Base-by-base conservation (phyloP, 2,113 vertebrate species). In the Oryzias melastigma region DNA sequence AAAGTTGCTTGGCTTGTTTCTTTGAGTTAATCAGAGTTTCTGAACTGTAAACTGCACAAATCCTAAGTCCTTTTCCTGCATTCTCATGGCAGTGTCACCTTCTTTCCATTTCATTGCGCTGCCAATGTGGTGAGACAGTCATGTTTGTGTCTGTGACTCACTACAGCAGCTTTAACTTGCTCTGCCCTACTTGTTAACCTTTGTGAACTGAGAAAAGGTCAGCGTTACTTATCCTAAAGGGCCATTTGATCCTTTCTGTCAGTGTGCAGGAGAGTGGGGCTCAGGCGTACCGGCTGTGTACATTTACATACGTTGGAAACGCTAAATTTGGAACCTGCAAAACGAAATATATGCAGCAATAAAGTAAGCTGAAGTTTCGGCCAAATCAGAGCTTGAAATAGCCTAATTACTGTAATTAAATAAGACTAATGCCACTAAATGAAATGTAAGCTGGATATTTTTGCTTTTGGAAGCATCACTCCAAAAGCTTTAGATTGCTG, bases 71-170 rank as follows among this genome's bases (percentile, higher is more conserved):
- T 35, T 35, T 35, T 35, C 8, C 35, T 35, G 35, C 35, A 10
- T 35, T 35, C 35, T 35, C 35, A 35, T 35, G 8, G 35, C 35
- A 35, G 35, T 35, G 35, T 35, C 35, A 35, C 35, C 35, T 58
- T 40, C 52, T 22, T 57, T 65, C 54, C 3, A 1, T 65, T 65
- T 62, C 61, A 62, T 67, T 48, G 44, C 6, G 66, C 74, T 54
- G 13, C 55, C 60, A 42, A 58, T 63, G 65, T 62, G 68, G 77
- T 85, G 84, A 89, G 47, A 86, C 84, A 88, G 75, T 71, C 52
- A 10, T 64, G 65, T 81, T 68, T 58, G 67, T 73, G 82, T 82
- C 77, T 49, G 64, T 86, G 84, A 89, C 71, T 87, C 84, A 82
- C 71, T 57, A 64, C 27, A 29, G 55, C 75, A 75, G 77, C 65